These are phyloP conservation scores for Mesocentrotus franciscanus DNA, from an alignment of 53 echinoderm and acorn worm species.

Conservation along the genomic window DNA sequence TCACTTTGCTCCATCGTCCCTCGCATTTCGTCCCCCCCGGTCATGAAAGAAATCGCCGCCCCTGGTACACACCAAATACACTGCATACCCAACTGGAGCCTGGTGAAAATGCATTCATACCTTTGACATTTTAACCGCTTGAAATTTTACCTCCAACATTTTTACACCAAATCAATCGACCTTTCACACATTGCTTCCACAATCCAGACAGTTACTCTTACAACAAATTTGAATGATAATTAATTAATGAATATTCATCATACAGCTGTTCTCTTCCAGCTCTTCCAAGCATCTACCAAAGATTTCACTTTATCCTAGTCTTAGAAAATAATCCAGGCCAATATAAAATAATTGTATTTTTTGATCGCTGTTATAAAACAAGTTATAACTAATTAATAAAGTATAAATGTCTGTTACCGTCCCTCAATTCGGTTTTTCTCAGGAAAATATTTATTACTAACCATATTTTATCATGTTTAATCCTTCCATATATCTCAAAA, in stretches of 20 bases:
- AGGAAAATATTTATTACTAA: not conserved
- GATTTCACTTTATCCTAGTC: not conserved
- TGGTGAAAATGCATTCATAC: too few species aligned
- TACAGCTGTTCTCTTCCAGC: not conserved
- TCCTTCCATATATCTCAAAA: too few species aligned
- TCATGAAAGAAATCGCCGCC: too few species aligned
- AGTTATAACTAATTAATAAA: not conserved
- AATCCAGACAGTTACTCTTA: too few species aligned
- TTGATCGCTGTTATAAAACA: not conserved
- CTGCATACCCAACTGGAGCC: too few species aligned
- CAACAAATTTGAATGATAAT: not conserved
- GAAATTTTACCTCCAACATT: too few species aligned
- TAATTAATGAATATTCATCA: constrained; percentile 22
- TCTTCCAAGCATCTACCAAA: not conserved
- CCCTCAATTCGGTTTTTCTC: not conserved
- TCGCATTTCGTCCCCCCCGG: too few species aligned
- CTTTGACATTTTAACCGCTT: too few species aligned
- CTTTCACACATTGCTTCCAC: too few species aligned
- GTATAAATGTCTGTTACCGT: not conserved
- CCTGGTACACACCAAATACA: too few species aligned
- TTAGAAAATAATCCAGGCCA: not conserved
- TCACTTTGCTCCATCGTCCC: too few species aligned
- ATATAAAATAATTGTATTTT: not conserved
- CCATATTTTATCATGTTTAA: not conserved
- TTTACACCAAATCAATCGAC: too few species aligned